Evolutionary conservation across 2,797 vertebrate species (phyloP), one percentile per base, ranked within the genome.

Genomic region (Schizopygopsis pylzovi): DNA sequence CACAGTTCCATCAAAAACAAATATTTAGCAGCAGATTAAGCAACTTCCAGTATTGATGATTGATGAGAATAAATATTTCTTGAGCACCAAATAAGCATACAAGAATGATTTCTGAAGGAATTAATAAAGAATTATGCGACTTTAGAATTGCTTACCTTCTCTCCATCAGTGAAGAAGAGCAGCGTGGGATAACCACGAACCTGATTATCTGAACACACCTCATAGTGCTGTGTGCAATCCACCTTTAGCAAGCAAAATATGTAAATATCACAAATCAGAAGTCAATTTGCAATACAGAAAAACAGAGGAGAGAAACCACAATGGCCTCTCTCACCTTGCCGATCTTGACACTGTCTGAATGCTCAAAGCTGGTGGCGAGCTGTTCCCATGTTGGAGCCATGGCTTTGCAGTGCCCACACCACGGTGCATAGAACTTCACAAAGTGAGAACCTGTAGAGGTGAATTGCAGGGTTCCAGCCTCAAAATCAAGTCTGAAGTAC

Each of bases 371-470:
- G 88, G 94, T 94, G 73, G 98, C 98, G 91, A 99, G 95, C 93
- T 99, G 98, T 88, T 99, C 98, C 98, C 98, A 99, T 13, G 96
- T 97, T 0, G 98, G 96, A 12, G 97, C 97, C 94, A 99, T 96
- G 81, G 98, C 98, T 94, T 99, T 99, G 92, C 98, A 99, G 93
- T 99, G 98, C 22, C 98, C 98, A 81, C 98, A 99, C 98, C 98
- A 99, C 0, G 98, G 98, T 8, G 98, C 98, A 85, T 97, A 99
- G 92, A 99, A 99, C 92, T 99, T 99, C 85, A 99, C 92, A 88
- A 99, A 99, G 92, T 99, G 98, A 88, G 96, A 92, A 18, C 98
- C 98, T 96, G 87, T 8, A 85, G 77, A 22, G 54, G 33, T 52
- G 20, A 84, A 59, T 8, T 6, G 20, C 7, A 54, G 9, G 13